Percentiles rank a stretch among this genome's conserved stretches.
phyloP scores from a whole-genome alignment of 2,113 vertebrate genomes.

The Myrmecophaga tridactyla region DNA sequence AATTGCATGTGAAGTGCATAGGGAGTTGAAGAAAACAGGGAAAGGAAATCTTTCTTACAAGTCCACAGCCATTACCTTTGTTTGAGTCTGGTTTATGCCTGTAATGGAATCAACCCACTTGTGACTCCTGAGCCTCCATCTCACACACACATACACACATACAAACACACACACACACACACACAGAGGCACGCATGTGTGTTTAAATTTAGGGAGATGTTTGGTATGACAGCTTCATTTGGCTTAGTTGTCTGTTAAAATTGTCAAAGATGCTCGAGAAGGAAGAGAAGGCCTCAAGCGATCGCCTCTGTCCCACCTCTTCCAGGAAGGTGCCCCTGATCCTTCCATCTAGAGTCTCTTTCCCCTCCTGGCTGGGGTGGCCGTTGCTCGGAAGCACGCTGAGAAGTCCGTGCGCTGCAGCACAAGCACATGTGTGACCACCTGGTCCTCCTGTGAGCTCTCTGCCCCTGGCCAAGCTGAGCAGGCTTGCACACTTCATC shows the following conservation, averaged over 20 bases:
- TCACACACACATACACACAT: background rate
- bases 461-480: background rate
- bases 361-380: background rate
- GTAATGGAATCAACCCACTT: accelerated
- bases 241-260: background rate
- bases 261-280: background rate
- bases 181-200: too few relatives aligned
- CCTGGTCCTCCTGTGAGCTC: background rate
- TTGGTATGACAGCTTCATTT: background rate
- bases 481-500: background rate
- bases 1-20: background rate
- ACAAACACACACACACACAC: too few relatives aligned
- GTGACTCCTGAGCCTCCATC: background rate
- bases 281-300: background rate
- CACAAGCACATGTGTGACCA: background rate
- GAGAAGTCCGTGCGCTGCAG: background rate
- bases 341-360: background rate
- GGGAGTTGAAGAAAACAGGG: background rate
- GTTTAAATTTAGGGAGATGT: background rate
- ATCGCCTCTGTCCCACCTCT: background rate
- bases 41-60: background rate
- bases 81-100: background rate
- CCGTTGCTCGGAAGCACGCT: background rate
- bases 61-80: background rate
- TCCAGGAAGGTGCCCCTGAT: background rate